Percentiles rank a stretch among this genome's conserved stretches.
These are phyloP conservation scores for Drosophila algonquin DNA, from an alignment of 2,888 invertebrate genomes.

Conservation along the genomic window DNA sequence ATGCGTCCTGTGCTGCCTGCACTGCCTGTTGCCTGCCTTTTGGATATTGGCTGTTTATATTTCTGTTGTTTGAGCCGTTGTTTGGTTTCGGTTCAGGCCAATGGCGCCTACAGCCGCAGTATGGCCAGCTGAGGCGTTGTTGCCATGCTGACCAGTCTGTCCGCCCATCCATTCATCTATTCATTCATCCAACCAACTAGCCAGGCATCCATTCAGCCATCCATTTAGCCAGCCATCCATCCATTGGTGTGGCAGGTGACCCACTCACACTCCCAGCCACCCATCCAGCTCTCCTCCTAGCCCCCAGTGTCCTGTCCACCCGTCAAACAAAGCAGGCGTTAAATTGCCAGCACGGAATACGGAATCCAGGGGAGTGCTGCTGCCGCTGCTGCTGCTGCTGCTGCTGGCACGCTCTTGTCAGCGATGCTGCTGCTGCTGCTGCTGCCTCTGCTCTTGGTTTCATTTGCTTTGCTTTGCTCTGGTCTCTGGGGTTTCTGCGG, in stretches of 20 bases:
- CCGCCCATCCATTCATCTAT: neutral
- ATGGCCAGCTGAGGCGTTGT: constrained; percentile 28
- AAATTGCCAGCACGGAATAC: constrained; percentile 59
- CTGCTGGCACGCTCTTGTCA: constrained; percentile 46
- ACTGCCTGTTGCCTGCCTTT: neutral
- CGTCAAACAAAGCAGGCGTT: constrained; percentile 59
- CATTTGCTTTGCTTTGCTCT: constrained; percentile 11
- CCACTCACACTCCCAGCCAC: neutral
- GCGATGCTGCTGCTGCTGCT: neutral
- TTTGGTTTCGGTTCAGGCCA: constrained; percentile 39
- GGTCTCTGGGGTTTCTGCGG: constrained; percentile 49
- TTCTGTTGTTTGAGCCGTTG: constrained; percentile 31
- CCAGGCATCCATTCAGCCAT: neutral
- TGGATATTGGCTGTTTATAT: constrained; percentile 7
- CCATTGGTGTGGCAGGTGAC: constrained; percentile 4
- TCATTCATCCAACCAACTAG: constrained; percentile 8
- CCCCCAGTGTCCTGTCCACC: constrained; percentile 16
- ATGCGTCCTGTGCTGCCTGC: neutral
- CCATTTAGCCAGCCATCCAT: neutral
- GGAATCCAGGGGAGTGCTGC: constrained; percentile 18
- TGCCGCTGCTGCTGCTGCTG: constrained; percentile 3
- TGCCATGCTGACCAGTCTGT: constrained; percentile 37
- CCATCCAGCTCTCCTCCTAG: neutral
- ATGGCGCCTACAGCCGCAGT: constrained; percentile 34
- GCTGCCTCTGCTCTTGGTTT: constrained; percentile 3